Evolutionary conservation across 2,113 vertebrate genomes (phyloP), one percentile per base, ranked within the genome.

Genomic region (Alligator mississippiensis): DNA sequence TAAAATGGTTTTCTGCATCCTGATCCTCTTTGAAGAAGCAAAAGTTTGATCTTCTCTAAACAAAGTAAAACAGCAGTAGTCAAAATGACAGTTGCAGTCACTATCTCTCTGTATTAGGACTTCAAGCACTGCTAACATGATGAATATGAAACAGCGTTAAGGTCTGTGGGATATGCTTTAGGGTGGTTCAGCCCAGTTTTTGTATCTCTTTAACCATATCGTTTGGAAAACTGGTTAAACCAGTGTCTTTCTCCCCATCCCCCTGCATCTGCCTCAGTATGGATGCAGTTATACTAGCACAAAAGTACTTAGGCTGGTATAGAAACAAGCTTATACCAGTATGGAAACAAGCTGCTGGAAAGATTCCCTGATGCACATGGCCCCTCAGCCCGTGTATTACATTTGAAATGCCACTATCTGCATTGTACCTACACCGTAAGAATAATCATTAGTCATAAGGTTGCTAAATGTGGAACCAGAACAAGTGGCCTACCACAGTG

Each of bases 171-270:
- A 82, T 15, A 64, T 5, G 19, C 70, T 64, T 82, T 64, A 27
- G 16, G 76, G 79, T 61, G 82, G 57, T 55, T 64, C 77, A 87
- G 24, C 21, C n/a, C 47, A 91, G 34, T 3, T 89, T 87, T 34
- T 8, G 3, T 64, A 63, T 54, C 93, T 64, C 70, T 10, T 62
- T 85, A 66, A 57, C 63, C 89, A 54, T 54, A 81, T 22, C 64
- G n/a, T 80, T 90, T 88, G 47, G 91, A 47, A 57, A 78, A 82
- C 47, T 86, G 88, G 70, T 72, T 85, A 62, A 75, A 87, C 55
- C 16, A 5, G 9, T 25, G 54, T 66, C 84, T 30, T 6, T 6
- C 62, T 54, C 18, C 78, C 34, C 21, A 25, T 81, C 61, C 2
- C 0, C 57, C 60, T 25, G 77, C 22, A 85, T 87, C 38, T 47